phyloP scores from a whole-genome alignment of 2,888 invertebrate genomes.

The Mythimna loreyi region DNA sequence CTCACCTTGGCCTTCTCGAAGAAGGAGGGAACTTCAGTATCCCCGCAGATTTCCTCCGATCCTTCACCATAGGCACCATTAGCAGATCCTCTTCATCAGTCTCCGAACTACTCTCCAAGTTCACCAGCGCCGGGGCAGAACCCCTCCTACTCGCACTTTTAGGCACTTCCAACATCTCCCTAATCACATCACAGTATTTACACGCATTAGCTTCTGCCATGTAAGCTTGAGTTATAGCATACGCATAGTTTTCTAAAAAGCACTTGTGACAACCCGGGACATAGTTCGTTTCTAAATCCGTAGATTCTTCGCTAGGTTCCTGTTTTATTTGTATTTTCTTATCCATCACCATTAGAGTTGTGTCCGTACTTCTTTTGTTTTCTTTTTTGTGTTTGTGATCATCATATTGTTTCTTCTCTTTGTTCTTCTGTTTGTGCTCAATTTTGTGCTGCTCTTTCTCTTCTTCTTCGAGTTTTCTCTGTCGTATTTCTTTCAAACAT shows the following conservation, averaged over 20 bases:
- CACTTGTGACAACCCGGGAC: constrained; percentile 88
- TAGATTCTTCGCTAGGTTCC: constrained; percentile 86
- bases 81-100: constrained; percentile 85
- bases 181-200: constrained; percentile 88
- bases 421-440: constrained; percentile 80
- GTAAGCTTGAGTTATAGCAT: constrained; percentile 86
- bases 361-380: constrained; percentile 78
- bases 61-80: constrained; percentile 85
- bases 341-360: constrained; percentile 79
- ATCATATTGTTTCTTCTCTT: constrained; percentile 76
- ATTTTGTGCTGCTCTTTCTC: constrained; percentile 80
- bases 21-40: constrained; percentile 84
- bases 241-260: constrained; percentile 88
- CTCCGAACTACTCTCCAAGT: constrained; percentile 85
- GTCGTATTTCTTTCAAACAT: constrained; percentile 89
- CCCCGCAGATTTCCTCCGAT: constrained; percentile 90
- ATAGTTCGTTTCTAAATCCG: constrained; percentile 81
- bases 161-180: constrained; percentile 85
- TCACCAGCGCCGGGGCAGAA: constrained; percentile 91
- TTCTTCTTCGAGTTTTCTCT: constrained; percentile 83
- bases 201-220: constrained; percentile 84
- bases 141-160: constrained; percentile 85
- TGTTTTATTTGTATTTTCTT: constrained; percentile 80
- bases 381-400: constrained; percentile 81
- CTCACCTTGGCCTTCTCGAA: constrained; percentile 85